Evolutionary conservation across 2,888 invertebrate species (phyloP).

Genomic region (Alentia gelatinosa): DNA sequence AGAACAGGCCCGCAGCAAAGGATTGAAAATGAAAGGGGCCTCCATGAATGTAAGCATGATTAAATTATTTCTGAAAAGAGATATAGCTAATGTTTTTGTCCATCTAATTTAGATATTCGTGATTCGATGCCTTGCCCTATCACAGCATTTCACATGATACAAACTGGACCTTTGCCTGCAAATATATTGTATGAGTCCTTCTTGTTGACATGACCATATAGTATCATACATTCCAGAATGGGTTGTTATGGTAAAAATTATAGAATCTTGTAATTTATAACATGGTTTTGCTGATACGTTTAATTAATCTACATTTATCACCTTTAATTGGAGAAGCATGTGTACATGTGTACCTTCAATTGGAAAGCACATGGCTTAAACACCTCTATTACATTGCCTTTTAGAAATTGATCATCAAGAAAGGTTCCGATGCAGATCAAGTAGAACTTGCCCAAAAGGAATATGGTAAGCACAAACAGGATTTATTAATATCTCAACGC

Average conservation of each 20-base stretch:
- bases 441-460: conserved; percentile 50
- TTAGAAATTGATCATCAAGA: conserved; percentile 50
- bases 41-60: neutral
- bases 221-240: neutral
- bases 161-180: too few relatives aligned
- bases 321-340: too few relatives aligned
- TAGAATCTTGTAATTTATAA: too few relatives aligned
- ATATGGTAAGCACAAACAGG: conserved; percentile 25
- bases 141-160: too few relatives aligned
- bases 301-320: too few relatives aligned
- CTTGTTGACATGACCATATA: neutral
- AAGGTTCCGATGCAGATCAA: conserved; percentile 18
- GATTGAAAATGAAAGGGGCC: neutral
- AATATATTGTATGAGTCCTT: too few relatives aligned
- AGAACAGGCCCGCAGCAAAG: neutral
- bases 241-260: neutral
- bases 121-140: too few relatives aligned
- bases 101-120: too few relatives aligned
- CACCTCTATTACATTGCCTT: neutral
- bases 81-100: neutral
- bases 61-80: neutral
- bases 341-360: too few relatives aligned
- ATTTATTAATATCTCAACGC: neutral
- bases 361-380: neutral
- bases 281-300: too few relatives aligned